These are phyloP conservation scores for Sphaerophoria taeniata DNA, from an alignment of 2,888 invertebrate species.

Conservation along the genomic window DNA sequence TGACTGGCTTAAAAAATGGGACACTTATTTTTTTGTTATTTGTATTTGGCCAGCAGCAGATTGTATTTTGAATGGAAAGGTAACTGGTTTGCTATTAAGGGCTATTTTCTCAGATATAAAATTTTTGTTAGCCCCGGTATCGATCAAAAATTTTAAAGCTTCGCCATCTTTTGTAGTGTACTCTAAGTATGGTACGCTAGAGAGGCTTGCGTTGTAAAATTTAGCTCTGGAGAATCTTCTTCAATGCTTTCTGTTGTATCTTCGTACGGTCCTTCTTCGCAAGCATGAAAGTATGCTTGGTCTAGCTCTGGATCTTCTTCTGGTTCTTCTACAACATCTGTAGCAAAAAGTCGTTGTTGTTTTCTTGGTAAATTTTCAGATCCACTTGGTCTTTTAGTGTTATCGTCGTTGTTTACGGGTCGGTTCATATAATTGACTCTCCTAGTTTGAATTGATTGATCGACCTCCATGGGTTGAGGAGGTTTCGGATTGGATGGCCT, in stretches of 20 bases:
- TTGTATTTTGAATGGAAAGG: conserved; percentile 7
- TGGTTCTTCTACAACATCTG: background rate
- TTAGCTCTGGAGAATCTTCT: conserved; percentile 21
- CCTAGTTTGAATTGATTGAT: conserved; percentile 32
- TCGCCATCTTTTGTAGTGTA: background rate
- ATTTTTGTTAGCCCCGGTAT: background rate
- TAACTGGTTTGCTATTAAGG: background rate
- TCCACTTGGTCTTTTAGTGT: background rate
- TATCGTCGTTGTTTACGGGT: conserved; percentile 9
- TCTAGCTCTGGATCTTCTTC: background rate
- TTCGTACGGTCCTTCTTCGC: conserved; percentile 11
- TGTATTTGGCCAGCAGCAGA: conserved; percentile 5
- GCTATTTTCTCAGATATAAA: conserved; percentile 10
- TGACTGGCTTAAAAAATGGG: background rate
- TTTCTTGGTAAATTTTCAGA: conserved; percentile 11
- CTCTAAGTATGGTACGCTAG: conserved; percentile 43
- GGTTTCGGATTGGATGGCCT: conserved; percentile 47
- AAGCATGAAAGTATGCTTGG: conserved; percentile 5
- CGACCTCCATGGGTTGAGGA: conserved; percentile 38
- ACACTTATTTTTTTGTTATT: background rate
- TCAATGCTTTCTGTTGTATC: background rate
- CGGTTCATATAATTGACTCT: conserved; percentile 44
- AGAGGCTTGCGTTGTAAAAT: conserved; percentile 45
- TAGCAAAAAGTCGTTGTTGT: conserved; percentile 41
- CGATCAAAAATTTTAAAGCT: background rate